These are phyloP conservation scores for Metopolophium dirhodum DNA, from an alignment of 1,140 invertebrate genomes.

Conservation along the genomic window DNA sequence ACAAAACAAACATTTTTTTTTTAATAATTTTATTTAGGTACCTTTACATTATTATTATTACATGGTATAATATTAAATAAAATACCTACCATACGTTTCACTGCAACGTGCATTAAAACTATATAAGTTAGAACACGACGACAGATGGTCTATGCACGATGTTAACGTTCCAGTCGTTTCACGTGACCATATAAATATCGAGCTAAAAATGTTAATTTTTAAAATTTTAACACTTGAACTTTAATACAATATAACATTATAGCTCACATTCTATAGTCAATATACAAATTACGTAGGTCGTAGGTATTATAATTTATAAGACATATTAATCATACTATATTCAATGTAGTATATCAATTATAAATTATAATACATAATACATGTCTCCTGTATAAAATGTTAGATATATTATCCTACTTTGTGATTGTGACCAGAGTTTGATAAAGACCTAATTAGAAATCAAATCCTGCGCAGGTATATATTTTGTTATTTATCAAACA, in stretches of 20 bases:
- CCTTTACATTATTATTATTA: background rate
- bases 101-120: background rate
- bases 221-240: background rate
- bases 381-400: background rate
- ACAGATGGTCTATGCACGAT: background rate
- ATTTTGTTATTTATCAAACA: background rate
- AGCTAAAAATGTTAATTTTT: background rate
- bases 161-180: background rate
- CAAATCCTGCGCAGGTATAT: too few species aligned
- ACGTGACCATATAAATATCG: background rate
- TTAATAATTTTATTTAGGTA: background rate
- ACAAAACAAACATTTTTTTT: constrained; percentile 6
- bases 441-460: background rate
- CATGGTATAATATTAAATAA: background rate
- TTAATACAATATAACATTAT: background rate
- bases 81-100: background rate
- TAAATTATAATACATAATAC: too few species aligned
- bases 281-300: background rate
- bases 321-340: too few species aligned
- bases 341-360: too few species aligned
- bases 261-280: background rate
- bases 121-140: background rate
- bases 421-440: background rate
- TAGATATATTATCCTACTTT: background rate
- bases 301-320: too few species aligned